Conservation (phyloP, 2,113 vertebrate species). For the Boleophthalmus pectinirostris region DNA sequence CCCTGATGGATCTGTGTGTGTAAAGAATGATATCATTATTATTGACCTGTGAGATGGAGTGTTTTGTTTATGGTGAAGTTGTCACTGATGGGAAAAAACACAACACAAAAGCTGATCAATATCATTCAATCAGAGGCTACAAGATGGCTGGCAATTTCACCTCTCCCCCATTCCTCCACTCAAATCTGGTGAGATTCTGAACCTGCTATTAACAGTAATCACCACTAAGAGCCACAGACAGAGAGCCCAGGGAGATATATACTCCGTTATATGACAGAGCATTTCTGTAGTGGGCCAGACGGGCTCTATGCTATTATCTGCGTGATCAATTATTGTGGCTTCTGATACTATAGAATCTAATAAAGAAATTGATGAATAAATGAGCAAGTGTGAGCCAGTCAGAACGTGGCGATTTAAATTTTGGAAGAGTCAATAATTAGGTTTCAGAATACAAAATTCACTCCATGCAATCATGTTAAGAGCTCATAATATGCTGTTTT, state of each 20-base stretch:
- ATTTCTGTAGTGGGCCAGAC: neutral
- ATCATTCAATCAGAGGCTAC: conserved; percentile 39
- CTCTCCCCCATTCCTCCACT: conserved; percentile 8
- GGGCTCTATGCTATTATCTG: neutral
- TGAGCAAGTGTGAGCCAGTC: neutral
- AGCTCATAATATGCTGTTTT: too few relatives aligned
- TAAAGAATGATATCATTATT: conserved; percentile 22
- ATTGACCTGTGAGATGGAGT: conserved; percentile 15
- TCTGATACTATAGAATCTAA: neutral
- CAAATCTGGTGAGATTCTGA: conserved; percentile 10
- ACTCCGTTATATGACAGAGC: neutral
- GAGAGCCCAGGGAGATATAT: neutral
- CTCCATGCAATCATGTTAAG: too few relatives aligned
- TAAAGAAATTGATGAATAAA: too few relatives aligned
- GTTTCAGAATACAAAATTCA: too few relatives aligned
- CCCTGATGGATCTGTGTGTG: neutral
- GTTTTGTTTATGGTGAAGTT: conserved; percentile 2
- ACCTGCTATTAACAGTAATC: conserved; percentile 9
- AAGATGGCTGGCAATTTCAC: conserved; percentile 39
- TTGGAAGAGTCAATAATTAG: neutral
- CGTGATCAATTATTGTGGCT: neutral
- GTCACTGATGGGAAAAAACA: neutral
- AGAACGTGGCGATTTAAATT: neutral
- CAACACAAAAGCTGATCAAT: conserved; percentile 42
- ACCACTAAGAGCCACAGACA: neutral